Conservation (phyloP, 2,888 invertebrate genomes). For the Cheiracanthium punctorium region DNA sequence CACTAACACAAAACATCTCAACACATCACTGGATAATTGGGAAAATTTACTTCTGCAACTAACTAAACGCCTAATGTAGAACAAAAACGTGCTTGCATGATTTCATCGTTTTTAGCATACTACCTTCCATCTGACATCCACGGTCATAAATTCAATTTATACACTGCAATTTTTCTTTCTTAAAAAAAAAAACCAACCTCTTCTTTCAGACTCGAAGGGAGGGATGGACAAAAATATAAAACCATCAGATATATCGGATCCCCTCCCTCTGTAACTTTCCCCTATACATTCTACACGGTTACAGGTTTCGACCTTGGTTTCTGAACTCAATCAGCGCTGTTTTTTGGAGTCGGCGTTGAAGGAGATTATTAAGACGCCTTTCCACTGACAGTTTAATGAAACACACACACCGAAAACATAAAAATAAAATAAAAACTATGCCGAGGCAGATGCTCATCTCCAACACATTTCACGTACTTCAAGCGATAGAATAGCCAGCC, state of each 20-base stretch:
- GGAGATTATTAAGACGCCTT: constrained; percentile 67
- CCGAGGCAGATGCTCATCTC: constrained; percentile 17
- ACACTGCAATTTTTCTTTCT: constrained; percentile 16
- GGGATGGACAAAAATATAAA: background rate
- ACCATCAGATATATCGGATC: constrained; percentile 48
- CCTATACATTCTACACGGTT: background rate
- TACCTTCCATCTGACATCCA: constrained; percentile 22
- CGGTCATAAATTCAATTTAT: constrained; percentile 55
- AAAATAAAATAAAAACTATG: constrained; percentile 6
- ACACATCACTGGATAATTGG: too few species aligned
- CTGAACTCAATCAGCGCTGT: constrained; percentile 55
- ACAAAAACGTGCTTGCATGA: background rate
- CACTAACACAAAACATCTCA: too few species aligned
- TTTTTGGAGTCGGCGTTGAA: constrained; percentile 59
- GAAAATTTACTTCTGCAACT: too few species aligned
- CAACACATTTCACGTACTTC: constrained; percentile 19
- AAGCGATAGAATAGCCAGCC: background rate
- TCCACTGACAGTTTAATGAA: constrained; percentile 32
- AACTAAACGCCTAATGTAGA: too few species aligned
- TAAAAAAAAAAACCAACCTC: too few species aligned
- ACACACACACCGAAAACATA: constrained; percentile 30
- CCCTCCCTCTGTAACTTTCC: background rate
- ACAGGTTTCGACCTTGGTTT: constrained; percentile 52
- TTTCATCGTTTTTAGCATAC: constrained; percentile 23
- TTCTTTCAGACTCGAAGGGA: background rate